Percentiles rank a stretch among this genome's conserved stretches.
Conservation (phyloP, 1,140 invertebrate genomes). For the Caerostris darwini region DNA sequence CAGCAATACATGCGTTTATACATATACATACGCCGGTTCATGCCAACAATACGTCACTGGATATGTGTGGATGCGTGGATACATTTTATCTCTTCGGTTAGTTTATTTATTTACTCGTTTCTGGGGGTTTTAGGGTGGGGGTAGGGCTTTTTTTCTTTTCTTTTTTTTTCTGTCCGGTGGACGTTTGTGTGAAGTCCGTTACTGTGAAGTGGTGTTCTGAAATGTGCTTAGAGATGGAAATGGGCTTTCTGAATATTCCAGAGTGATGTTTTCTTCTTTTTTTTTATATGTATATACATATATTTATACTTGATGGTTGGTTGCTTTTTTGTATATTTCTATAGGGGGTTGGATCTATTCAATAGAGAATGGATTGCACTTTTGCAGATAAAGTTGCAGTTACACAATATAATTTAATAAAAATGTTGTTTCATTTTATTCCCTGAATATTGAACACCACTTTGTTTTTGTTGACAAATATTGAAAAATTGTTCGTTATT, state of each 20-base stretch:
- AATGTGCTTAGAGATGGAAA: constrained; percentile 21
- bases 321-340: no score
- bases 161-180: not conserved
- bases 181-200: not conserved
- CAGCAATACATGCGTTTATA: constrained; percentile 45
- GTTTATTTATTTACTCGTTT: constrained; percentile 45
- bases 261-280: not conserved
- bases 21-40: constrained; percentile 53
- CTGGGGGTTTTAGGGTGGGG: constrained; percentile 43
- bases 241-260: not conserved
- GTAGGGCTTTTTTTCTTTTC: not conserved
- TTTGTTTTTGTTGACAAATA: no score
- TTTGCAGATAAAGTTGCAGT: no score
- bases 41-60: constrained; percentile 70
- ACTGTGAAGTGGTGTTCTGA: not conserved
- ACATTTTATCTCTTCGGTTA: constrained; percentile 39
- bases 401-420: no score
- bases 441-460: no score
- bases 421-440: no score
- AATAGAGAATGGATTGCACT: no score
- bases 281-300: not conserved
- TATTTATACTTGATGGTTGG: no score
- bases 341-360: no score
- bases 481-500: no score
- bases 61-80: constrained; percentile 62